phyloP scores from a whole-genome alignment of 2,113 vertebrate species.

The Bos indicus region DNA sequence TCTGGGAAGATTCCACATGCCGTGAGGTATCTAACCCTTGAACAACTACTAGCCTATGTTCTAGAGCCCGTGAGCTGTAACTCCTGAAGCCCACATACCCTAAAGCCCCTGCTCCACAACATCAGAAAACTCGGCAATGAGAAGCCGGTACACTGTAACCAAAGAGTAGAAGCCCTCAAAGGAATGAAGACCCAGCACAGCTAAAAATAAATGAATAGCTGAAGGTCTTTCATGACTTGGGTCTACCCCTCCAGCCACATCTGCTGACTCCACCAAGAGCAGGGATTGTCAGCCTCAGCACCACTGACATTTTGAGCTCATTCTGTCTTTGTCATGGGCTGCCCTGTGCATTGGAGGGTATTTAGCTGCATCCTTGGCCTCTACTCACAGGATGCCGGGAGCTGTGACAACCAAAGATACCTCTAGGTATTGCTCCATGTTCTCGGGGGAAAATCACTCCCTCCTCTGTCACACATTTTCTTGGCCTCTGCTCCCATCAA shows the following conservation, averaged over 20 bases:
- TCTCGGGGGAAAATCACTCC: background rate
- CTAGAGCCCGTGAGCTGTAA: background rate
- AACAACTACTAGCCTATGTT: background rate
- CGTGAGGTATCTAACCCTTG: background rate
- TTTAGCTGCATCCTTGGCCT: too few relatives aligned
- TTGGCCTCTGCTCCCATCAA: background rate
- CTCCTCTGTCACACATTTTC: background rate
- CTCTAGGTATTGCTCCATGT: background rate
- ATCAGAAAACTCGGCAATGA: background rate
- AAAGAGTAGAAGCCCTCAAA: background rate
- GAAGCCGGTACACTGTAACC: background rate
- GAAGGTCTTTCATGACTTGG: fast-evolving
- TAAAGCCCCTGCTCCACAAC: background rate
- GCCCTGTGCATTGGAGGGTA: background rate
- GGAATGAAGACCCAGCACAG: background rate
- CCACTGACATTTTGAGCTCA: background rate
- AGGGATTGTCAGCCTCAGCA: background rate
- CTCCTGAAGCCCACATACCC: background rate
- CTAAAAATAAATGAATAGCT: background rate
- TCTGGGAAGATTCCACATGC: background rate
- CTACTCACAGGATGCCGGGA: background rate
- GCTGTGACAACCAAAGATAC: background rate
- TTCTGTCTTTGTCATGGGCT: too few relatives aligned
- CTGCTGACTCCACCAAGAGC: fast-evolving
- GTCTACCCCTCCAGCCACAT: background rate